These are phyloP conservation scores for Amphipyra berbera DNA, from an alignment of 2,888 invertebrate species.

Conservation along the genomic window DNA sequence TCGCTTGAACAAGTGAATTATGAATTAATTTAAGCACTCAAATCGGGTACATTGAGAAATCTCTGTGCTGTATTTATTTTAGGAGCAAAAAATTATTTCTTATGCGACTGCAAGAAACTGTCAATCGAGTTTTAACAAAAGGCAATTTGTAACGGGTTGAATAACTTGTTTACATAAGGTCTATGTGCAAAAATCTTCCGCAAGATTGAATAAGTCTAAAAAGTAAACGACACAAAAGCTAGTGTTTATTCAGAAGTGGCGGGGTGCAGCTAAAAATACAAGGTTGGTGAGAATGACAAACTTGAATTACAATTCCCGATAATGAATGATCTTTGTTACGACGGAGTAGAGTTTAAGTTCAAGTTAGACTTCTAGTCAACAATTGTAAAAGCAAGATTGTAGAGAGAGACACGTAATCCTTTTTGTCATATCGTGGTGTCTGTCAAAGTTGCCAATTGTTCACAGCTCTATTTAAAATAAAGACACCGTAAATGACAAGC, in stretches of 20 bases:
- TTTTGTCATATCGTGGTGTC: slow-evolving; percentile 81
- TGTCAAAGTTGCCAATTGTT: slow-evolving; percentile 87
- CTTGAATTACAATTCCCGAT: slow-evolving; percentile 34
- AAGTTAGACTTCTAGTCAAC: slow-evolving; percentile 5
- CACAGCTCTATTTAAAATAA: slow-evolving; percentile 79
- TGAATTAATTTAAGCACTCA: slow-evolving; percentile 34
- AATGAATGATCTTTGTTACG: slow-evolving; percentile 39
- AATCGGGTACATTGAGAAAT: slow-evolving; percentile 40
- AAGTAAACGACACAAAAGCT: slow-evolving; percentile 65
- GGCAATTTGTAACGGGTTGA: slow-evolving; percentile 73
- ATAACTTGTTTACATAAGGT: slow-evolving; percentile 78
- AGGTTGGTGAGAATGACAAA: slow-evolving; percentile 57
- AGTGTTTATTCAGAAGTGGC: slow-evolving; percentile 80
- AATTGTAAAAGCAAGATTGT: slow-evolving; percentile 45
- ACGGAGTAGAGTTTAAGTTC: slow-evolving; percentile 62
- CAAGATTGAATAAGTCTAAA: slow-evolving; percentile 69
- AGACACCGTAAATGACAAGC: slow-evolving; percentile 80
- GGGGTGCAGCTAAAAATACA: slow-evolving; percentile 81
- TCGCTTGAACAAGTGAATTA: slow-evolving; percentile 37
- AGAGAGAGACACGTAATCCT: slow-evolving; percentile 76
- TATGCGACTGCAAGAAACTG: slow-evolving; percentile 63
- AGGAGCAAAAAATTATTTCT: slow-evolving; percentile 56
- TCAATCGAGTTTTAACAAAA: slow-evolving; percentile 70
- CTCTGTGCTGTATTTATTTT: slow-evolving; percentile 65
- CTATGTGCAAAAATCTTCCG: slow-evolving; percentile 75